Conservation (phyloP, 2,888 invertebrate species). For the Anodontia alba region DNA sequence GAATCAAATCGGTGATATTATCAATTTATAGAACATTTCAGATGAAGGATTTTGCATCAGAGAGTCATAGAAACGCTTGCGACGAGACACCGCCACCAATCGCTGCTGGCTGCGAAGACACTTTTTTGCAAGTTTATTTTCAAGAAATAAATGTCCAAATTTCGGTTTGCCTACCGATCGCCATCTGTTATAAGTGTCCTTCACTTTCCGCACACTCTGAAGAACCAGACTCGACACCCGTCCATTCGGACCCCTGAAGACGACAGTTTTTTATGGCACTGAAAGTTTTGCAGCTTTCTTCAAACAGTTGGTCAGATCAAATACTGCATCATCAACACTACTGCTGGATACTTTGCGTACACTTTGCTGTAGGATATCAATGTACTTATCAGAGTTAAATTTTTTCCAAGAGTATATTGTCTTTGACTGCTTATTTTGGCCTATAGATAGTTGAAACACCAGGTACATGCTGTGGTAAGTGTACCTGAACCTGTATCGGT, state of each 20-base stretch:
- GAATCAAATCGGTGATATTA: no score
- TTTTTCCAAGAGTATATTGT: background rate
- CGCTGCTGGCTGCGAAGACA: background rate
- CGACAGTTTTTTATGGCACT: background rate
- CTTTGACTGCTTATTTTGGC: background rate
- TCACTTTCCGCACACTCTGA: background rate
- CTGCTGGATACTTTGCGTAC: background rate
- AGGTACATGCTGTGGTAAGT: background rate
- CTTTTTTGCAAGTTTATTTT: background rate
- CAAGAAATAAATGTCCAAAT: background rate
- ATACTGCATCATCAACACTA: background rate
- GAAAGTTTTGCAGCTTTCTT: background rate
- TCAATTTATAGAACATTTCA: slow-evolving; percentile 8
- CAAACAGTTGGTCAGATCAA: background rate
- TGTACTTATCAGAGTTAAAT: background rate
- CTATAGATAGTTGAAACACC: background rate
- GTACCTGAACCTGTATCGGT: background rate
- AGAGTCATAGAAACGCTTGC: background rate
- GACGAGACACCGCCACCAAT: background rate
- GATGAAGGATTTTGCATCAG: slow-evolving; percentile 13
- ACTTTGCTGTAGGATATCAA: background rate
- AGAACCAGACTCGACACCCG: background rate
- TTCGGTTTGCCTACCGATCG: background rate
- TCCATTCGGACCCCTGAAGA: background rate
- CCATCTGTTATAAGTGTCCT: background rate